Percentiles rank a stretch among this genome's conserved stretches.
Conservation (phyloP, 2,888 invertebrate species). For the Temnothorax ravouxi region DNA sequence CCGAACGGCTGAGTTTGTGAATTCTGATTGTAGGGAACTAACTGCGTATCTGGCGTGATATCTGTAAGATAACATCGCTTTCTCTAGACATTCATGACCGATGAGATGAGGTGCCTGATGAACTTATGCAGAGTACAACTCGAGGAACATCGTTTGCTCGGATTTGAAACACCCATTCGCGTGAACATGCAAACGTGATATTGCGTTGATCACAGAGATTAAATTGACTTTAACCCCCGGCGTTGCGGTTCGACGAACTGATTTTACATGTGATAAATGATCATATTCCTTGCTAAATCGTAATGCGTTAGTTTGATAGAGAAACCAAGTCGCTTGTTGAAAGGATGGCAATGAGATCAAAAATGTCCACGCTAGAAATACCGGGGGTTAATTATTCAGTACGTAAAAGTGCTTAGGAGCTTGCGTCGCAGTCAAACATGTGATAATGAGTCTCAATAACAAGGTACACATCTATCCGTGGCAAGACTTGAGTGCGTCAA, state of each 20-base stretch:
- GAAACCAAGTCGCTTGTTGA: neutral
- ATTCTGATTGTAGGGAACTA: slow-evolving; percentile 76
- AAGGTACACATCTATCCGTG: slow-evolving; percentile 56
- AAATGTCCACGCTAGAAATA: neutral
- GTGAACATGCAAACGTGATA: slow-evolving; percentile 62
- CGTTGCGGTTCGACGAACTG: neutral
- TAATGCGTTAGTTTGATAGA: neutral
- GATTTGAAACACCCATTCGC: slow-evolving; percentile 68
- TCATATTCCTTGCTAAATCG: neutral
- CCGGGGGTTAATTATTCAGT: slow-evolving; percentile 52
- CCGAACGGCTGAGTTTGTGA: slow-evolving; percentile 77
- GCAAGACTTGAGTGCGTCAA: slow-evolving; percentile 65
- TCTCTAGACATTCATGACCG: slow-evolving; percentile 23
- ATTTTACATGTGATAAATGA: neutral
- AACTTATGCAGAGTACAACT: slow-evolving; percentile 28
- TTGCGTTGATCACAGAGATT: slow-evolving; percentile 35
- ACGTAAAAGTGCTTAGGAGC: slow-evolving; percentile 44
- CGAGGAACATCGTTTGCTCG: slow-evolving; percentile 50
- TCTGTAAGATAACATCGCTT: slow-evolving; percentile 69
- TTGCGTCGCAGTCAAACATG: slow-evolving; percentile 55
- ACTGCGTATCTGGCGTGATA: slow-evolving; percentile 75
- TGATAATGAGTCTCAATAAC: slow-evolving; percentile 50
- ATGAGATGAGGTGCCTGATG: slow-evolving; percentile 21
- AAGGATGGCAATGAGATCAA: neutral
- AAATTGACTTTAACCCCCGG: slow-evolving; percentile 45